These are phyloP conservation scores for Melieria crassipennis DNA, from an alignment of 2,888 invertebrate genomes.

Conservation along the genomic window DNA sequence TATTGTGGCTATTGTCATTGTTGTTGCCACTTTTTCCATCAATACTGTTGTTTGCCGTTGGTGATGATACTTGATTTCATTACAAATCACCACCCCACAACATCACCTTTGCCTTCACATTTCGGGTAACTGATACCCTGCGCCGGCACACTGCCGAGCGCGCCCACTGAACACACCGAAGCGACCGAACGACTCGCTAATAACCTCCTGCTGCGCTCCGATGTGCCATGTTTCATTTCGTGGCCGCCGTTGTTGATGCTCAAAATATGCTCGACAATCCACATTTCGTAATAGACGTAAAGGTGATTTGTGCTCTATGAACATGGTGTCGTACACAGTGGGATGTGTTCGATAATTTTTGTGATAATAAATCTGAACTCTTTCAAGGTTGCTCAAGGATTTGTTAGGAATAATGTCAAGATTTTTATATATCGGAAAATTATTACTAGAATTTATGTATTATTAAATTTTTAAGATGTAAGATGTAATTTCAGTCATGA, in stretches of 20 bases:
- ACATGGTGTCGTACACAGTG: no score
- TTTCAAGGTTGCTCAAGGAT: no score
- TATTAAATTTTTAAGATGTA: no score
- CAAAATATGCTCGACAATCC: conserved; percentile 25
- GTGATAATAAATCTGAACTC: no score
- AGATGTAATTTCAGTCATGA: no score
- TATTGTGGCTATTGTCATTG: conserved; percentile 33
- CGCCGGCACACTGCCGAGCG: background rate
- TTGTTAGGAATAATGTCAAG: no score
- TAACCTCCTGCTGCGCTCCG: conserved; percentile 54
- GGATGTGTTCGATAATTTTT: no score
- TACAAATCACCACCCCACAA: conserved; percentile 57
- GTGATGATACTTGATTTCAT: conserved; percentile 60
- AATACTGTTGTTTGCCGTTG: conserved; percentile 26
- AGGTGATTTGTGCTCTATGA: background rate
- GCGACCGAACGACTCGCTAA: conserved; percentile 51
- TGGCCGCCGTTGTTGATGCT: background rate
- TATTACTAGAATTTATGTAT: no score
- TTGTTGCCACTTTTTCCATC: conserved; percentile 34
- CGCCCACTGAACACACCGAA: conserved; percentile 16
- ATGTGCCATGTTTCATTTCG: background rate
- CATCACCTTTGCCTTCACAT: conserved; percentile 20
- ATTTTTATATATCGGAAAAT: no score
- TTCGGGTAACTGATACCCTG: conserved; percentile 20
- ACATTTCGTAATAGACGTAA: conserved; percentile 22